Evolutionary conservation across 1,140 invertebrate genomes (phyloP).

Genomic region (Drosophila malerkotliana): DNA sequence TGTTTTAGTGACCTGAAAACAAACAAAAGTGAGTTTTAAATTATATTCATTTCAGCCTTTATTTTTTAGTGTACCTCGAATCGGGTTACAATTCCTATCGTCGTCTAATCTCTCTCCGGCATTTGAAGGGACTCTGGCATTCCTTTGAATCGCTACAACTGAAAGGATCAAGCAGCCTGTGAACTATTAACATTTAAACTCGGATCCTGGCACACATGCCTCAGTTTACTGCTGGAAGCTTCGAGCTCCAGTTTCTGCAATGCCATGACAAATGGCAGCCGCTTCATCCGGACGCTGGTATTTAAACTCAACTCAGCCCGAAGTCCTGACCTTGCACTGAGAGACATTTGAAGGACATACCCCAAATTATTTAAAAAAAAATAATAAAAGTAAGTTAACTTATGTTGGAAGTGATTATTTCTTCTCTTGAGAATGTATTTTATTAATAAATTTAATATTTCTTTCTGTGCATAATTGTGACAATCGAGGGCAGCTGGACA

Average conservation of each 20-base stretch:
- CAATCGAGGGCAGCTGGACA: background rate
- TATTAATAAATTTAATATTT: background rate
- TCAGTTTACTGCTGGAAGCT: background rate
- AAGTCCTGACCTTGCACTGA: conserved; percentile 10
- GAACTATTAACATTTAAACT: conserved; percentile 74
- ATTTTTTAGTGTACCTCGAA: background rate
- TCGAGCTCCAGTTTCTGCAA: conserved; percentile 1
- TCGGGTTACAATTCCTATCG: too few relatives aligned
- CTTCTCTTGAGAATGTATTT: too few relatives aligned
- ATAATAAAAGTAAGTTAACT: background rate
- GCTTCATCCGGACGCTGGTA: conserved; percentile 6
- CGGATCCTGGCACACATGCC: conserved; percentile 22
- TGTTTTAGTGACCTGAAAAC: background rate
- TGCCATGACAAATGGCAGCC: conserved; percentile 31
- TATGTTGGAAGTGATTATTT: too few relatives aligned
- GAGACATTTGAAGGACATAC: background rate
- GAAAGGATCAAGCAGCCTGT: conserved; percentile 37
- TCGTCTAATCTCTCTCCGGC: background rate
- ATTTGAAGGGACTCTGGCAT: conserved; percentile 2
- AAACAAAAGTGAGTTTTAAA: background rate
- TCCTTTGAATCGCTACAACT: conserved; percentile 30
- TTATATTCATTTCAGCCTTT: background rate
- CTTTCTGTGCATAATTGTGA: conserved; percentile 3
- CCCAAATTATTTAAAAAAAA: background rate
- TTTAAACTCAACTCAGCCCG: conserved; percentile 1